Evolutionary conservation across 2,888 invertebrate genomes (phyloP).

Genomic region (Callinectes sapidus): DNA sequence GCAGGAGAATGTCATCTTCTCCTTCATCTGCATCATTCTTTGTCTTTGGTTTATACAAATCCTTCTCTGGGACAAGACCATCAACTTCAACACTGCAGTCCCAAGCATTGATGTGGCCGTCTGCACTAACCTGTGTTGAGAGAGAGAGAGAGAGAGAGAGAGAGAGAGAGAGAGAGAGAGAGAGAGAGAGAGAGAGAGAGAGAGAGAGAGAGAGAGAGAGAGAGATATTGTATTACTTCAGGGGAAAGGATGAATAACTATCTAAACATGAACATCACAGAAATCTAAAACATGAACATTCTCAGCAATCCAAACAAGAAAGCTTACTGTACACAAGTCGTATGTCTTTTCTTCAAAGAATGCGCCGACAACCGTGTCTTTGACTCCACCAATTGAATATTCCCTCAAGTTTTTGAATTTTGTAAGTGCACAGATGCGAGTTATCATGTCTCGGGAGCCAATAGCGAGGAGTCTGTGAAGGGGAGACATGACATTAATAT

Average conservation of each 20-base stretch:
- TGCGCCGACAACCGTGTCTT: slow-evolving; percentile 87
- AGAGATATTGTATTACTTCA: not conserved
- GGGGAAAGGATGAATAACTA: not conserved
- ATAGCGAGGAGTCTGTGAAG: slow-evolving; percentile 84
- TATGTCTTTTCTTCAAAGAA: slow-evolving; percentile 92
- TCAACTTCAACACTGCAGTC: slow-evolving; percentile 86
- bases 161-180: no score
- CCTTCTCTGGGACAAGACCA: slow-evolving; percentile 78
- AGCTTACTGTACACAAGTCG: slow-evolving; percentile 87
- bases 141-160: slow-evolving; percentile 60
- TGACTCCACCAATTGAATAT: slow-evolving; percentile 88
- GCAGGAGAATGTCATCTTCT: slow-evolving; percentile 74
- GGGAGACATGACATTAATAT: not conserved
- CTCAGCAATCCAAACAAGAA: not conserved
- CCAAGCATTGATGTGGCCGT: slow-evolving; percentile 91
- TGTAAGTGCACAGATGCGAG: slow-evolving; percentile 86
- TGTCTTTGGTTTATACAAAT: slow-evolving; percentile 75
- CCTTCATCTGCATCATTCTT: slow-evolving; percentile 74
- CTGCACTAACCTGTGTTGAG: slow-evolving; percentile 77
- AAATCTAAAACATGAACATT: not conserved
- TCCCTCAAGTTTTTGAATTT: slow-evolving; percentile 86
- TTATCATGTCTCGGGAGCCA: slow-evolving; percentile 92
- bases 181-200: no score
- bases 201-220: no score
- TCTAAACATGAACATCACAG: not conserved